Evolutionary conservation across 2,888 invertebrate species (phyloP).

Genomic region (Stratiomys singularior): DNA sequence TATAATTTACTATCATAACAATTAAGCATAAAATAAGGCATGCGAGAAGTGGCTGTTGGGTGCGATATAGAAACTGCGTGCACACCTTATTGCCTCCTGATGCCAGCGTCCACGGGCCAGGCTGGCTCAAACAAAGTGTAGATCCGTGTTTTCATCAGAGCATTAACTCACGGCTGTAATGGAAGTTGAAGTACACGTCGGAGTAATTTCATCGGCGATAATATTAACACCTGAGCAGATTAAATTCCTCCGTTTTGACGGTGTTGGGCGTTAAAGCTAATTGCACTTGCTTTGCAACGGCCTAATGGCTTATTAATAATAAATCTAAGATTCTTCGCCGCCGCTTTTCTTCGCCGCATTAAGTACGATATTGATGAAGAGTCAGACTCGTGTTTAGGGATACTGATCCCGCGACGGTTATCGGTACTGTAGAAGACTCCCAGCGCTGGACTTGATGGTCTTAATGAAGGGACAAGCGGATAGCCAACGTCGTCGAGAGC

Average conservation of each 20-base stretch:
- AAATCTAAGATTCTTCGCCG: slow-evolving; percentile 39
- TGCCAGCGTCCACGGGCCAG: neutral
- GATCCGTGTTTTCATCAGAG: slow-evolving; percentile 29
- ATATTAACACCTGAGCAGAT: slow-evolving; percentile 48
- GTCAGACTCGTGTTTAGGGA: slow-evolving; percentile 19
- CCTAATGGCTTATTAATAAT: slow-evolving; percentile 48
- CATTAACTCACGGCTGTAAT: slow-evolving; percentile 31
- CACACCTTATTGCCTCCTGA: slow-evolving; percentile 5
- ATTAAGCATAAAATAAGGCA: slow-evolving; percentile 27
- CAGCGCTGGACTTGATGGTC: neutral
- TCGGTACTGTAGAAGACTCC: neutral
- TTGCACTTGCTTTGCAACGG: slow-evolving; percentile 36
- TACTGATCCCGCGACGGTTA: neutral
- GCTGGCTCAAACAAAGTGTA: slow-evolving; percentile 23
- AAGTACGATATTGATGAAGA: slow-evolving; percentile 6
- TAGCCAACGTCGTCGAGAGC: too few species aligned
- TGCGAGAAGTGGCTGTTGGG: slow-evolving; percentile 1
- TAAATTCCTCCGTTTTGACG: slow-evolving; percentile 42
- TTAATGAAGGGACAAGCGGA: too few species aligned
- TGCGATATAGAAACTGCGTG: neutral
- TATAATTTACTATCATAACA: slow-evolving; percentile 11
- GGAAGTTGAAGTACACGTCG: slow-evolving; percentile 40
- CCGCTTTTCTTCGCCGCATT: neutral
- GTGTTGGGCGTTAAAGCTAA: slow-evolving; percentile 30
- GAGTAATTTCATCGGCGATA: slow-evolving; percentile 42